phyloP scores from a whole-genome alignment of 2,888 invertebrate species.

The Cancer borealis region DNA sequence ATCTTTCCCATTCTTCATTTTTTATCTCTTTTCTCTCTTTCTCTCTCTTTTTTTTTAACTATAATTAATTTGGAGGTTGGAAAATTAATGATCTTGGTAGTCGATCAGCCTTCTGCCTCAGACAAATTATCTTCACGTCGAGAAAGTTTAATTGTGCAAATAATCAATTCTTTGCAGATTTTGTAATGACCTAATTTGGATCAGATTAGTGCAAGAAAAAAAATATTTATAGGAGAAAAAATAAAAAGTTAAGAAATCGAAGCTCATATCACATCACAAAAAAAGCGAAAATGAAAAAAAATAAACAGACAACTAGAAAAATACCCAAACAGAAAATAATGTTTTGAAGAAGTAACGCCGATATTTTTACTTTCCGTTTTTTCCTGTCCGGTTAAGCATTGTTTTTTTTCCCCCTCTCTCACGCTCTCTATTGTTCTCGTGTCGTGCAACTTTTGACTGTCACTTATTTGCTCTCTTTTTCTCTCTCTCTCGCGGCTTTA shows the following conservation, averaged over 20 bases:
- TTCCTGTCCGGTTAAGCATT: constrained; percentile 1
- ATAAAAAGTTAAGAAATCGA: background rate
- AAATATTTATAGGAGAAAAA: background rate
- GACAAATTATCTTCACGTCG: constrained; percentile 18
- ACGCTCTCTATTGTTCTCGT: background rate
- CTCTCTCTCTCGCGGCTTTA: constrained; percentile 47
- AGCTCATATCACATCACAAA: background rate
- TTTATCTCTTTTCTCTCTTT: background rate
- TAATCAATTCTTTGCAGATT: constrained; percentile 18
- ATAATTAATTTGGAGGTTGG: constrained; percentile 3
- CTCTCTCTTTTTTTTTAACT: background rate
- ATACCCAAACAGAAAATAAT: background rate
- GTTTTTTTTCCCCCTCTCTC: background rate
- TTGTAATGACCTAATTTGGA: constrained; percentile 12
- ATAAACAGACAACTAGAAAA: background rate
- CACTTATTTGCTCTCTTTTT: constrained; percentile 48
- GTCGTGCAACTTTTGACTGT: background rate
- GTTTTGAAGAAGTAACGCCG: background rate
- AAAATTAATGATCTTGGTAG: background rate
- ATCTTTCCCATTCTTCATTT: background rate
- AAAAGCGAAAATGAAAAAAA: background rate
- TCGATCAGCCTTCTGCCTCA: background rate
- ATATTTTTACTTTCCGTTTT: background rate
- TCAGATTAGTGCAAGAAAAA: background rate
- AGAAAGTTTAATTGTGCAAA: constrained; percentile 34